Evolutionary conservation across 2,797 vertebrate species (phyloP).

Genomic region (Microctenopoma stevenorrisi): DNA sequence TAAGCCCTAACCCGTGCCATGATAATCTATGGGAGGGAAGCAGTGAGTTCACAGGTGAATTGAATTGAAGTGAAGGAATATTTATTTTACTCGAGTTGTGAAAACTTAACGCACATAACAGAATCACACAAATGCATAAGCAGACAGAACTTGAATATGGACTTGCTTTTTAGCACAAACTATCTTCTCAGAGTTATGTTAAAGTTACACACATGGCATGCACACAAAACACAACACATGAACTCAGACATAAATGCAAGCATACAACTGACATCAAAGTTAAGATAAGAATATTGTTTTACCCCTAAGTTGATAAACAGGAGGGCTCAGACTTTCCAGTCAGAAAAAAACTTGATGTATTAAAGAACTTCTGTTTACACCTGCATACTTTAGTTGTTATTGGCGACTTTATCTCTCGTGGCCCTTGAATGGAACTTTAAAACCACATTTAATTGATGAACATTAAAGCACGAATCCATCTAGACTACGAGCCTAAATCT

Average conservation of each 20-base stretch:
- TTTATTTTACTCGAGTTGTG: neutral
- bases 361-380: conserved; percentile 35
- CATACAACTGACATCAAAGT: conserved; percentile 24
- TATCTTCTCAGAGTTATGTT: neutral
- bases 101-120: conserved; percentile 10
- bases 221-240: neutral
- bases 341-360: conserved; percentile 52
- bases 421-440: conserved; percentile 45
- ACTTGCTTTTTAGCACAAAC: neutral
- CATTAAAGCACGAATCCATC: conserved; percentile 65
- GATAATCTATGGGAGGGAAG: no score
- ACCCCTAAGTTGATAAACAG: conserved; percentile 50
- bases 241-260: conserved; percentile 13
- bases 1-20: no score
- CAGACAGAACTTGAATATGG: neutral
- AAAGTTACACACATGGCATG: neutral
- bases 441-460: conserved; percentile 74
- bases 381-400: conserved; percentile 45
- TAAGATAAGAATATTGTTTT: conserved; percentile 26
- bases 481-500: conserved; percentile 44
- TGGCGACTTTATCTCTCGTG: conserved; percentile 50
- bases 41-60: no score
- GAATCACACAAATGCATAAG: neutral
- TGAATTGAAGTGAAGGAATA: neutral
- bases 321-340: conserved; percentile 47